These are phyloP conservation scores for Hermaeophaga mercurialis DNA, from an alignment of 2,888 invertebrate genomes.

Conservation along the genomic window DNA sequence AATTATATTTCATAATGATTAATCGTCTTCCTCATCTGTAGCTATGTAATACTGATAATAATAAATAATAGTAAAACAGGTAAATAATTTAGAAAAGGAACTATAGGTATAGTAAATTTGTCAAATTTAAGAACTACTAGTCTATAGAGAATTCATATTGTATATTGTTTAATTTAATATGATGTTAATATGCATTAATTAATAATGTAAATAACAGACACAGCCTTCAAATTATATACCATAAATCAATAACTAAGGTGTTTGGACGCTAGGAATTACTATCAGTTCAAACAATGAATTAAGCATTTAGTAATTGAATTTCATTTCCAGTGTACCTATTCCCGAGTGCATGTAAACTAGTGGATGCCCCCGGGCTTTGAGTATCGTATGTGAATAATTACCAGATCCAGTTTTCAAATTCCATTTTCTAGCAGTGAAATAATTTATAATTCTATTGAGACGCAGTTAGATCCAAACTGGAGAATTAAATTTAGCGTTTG, in stretches of 20 bases:
- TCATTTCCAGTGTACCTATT: slow-evolving; percentile 4
- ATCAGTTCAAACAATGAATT: slow-evolving; percentile 1
- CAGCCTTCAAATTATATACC: too few relatives aligned
- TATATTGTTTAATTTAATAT: too few relatives aligned
- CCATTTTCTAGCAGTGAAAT: slow-evolving; percentile 11
- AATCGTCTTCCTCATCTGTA: too few relatives aligned
- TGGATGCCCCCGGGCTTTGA: neutral
- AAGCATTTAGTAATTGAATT: slow-evolving; percentile 10
- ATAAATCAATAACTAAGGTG: slow-evolving; percentile 1
- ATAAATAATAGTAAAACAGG: too few relatives aligned
- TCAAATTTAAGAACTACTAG: too few relatives aligned
- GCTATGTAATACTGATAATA: too few relatives aligned
- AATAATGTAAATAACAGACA: too few relatives aligned
- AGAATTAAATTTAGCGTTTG: slow-evolving; percentile 34
- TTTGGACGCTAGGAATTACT: slow-evolving; percentile 7
- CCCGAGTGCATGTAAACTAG: slow-evolving; percentile 9
- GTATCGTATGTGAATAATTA: slow-evolving; percentile 14
- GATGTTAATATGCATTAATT: too few relatives aligned
- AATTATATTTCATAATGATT: too few relatives aligned
- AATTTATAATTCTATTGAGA: slow-evolving; percentile 21
- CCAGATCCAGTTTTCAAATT: slow-evolving; percentile 9
- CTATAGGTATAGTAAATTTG: too few relatives aligned
- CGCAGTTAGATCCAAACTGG: slow-evolving; percentile 15
- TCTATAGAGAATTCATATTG: too few relatives aligned
- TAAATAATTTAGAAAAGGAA: too few relatives aligned